Evolutionary conservation across 2,888 invertebrate species (phyloP).

Genomic region (Dryomyza anilis): DNA sequence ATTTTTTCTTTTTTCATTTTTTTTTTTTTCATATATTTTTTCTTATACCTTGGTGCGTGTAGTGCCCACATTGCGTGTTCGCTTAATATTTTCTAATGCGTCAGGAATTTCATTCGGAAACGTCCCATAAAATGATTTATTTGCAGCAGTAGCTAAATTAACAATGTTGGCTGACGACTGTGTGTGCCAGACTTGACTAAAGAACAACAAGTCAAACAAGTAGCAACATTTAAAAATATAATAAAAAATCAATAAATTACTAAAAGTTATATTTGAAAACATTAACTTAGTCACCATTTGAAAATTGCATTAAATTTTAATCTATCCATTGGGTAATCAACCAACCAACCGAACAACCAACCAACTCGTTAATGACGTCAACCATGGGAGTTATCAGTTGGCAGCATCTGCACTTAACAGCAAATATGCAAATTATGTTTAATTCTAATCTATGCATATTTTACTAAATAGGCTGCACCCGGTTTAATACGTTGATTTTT

Average conservation of each 20-base stretch:
- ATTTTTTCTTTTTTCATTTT: background rate
- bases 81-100: conserved; percentile 2
- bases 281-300: no score
- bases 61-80: conserved; percentile 8
- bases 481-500: background rate
- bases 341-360: no score
- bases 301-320: no score
- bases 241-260: no score
- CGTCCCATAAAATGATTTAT: conserved; percentile 54
- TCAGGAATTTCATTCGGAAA: conserved; percentile 41
- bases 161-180: background rate
- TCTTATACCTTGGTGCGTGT: conserved; percentile 17
- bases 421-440: no score
- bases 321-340: no score
- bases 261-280: no score
- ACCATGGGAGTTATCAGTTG: background rate
- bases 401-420: no score
- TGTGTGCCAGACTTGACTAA: background rate
- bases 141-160: conserved; percentile 19
- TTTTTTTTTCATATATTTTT: background rate
- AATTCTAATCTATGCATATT: no score
- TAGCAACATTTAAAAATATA: no score
- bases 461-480: background rate
- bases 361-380: no score
- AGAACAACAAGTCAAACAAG: no score